phyloP scores from a whole-genome alignment of 2,888 invertebrate species.

The Eristalis tenax region DNA sequence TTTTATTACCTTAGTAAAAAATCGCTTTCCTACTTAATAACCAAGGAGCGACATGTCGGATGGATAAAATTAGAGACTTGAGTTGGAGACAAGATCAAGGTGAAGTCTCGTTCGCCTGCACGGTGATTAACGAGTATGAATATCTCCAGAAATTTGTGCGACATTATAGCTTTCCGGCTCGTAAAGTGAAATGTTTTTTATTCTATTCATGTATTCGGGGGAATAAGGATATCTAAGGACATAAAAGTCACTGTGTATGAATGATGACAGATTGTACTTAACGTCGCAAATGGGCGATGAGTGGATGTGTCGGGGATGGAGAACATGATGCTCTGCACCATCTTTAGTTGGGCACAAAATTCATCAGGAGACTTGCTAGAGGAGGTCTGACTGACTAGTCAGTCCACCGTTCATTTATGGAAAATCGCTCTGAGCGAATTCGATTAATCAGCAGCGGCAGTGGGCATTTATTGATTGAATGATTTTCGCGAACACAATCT shows the following conservation, averaged over 20 bases:
- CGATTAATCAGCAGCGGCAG: not conserved
- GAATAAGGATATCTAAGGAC: not conserved
- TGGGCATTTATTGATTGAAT: not conserved
- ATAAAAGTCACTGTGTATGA: not conserved
- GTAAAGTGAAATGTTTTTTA: constrained; percentile 9
- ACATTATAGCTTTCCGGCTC: constrained; percentile 11
- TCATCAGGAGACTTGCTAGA: not conserved
- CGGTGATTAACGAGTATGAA: not conserved
- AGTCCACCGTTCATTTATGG: not conserved
- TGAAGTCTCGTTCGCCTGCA: not conserved
- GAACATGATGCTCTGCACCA: not conserved
- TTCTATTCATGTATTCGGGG: not conserved
- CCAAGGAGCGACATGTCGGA: not conserved
- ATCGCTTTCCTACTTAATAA: not conserved
- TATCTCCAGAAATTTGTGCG: not conserved
- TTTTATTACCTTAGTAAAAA: not conserved
- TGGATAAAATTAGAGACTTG: not conserved
- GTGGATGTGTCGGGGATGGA: not conserved
- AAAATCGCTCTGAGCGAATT: not conserved
- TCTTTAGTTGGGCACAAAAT: not conserved
- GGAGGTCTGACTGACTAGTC: not conserved
- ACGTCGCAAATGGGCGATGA: not conserved
- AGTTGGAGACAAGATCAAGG: not conserved
- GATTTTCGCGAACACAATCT: not conserved
- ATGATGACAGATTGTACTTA: not conserved